Base-by-base conservation (phyloP, 2,888 invertebrate genomes). In the Luffia ferchaultella region DNA sequence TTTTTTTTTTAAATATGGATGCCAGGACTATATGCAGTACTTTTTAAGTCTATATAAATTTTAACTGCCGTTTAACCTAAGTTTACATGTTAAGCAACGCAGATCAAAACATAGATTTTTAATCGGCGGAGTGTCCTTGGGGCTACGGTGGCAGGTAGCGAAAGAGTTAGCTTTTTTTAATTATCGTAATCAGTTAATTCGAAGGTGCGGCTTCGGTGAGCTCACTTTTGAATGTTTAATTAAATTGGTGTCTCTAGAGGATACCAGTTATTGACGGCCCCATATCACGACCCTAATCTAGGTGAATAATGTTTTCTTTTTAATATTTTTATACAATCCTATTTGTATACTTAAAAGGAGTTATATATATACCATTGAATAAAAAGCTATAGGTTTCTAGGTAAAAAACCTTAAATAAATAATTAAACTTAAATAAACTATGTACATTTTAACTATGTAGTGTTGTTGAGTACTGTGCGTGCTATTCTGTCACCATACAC, bases 171-270 rank as follows among this genome's bases (percentile, higher is more conserved):
- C 62, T 70, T 73, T 64, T 56, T 73, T 78, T 80, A 76, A 80
- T 79, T 82, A 78, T 74, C 16, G 65, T 80, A 78, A 82, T 80
- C 80, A 80, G 78, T 79, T 82, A 80, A 80, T 80, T 51, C 53
- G 49, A 50, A 42, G 50, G 50, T 20, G 51, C 20, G 51, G 15
- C 30, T 44, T 16, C 43, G n/a, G 43, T 17, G 16, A n/a, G 16
- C n/a, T 17, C n/a, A 42, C n/a, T 16, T 17, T 48, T 42, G 42
- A 42, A 42, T 40, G 48, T 50, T 20, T 50, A 50, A 50, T 50
- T 45, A 50, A 50, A 50, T 20, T 7, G 15, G 46, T 20, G n/a
- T 46, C 46, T 19, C 46, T 20, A n/a, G 46, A 20, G 46, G 46
- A 7, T 46, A 16, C 20, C 3, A 46, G 12, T 45, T 45, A 30